Evolutionary conservation across 2,113 vertebrate species (phyloP), one percentile per base, ranked within the genome.

Genomic region (Ifrita kowaldi): DNA sequence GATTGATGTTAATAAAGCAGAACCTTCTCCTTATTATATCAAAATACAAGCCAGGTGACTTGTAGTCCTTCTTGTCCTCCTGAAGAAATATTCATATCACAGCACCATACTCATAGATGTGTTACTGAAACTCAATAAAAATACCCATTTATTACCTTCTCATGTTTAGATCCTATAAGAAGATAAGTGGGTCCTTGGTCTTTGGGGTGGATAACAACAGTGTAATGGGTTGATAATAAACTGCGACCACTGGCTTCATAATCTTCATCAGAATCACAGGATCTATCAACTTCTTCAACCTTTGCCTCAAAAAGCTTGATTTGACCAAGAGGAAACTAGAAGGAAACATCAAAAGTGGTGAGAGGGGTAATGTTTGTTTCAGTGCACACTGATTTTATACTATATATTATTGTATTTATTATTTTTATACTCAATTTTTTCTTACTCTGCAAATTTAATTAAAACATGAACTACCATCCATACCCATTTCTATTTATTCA

Each of bases 301-400:
- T 97, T 98, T 10, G 99, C 99, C 86, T 99, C 99, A 98, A 98
- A 98, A 89, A 99, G 97, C 94, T 98, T 99, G 95, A 99, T 99
- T 98, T 99, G 99, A 91, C 99, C 99, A 89, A 99, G 98, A 41
- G 99, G 99, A 97, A 99, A 99, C 99, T 99, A 90, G 50, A 96
- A 97, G 49, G 21, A 96, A 93, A 90, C 47, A 89, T 42, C 35
- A 93, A 63, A 81, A 86, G 52, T 71, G 21, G 42, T 96, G 65
- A 95, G 49, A 89, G 28, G 87, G 32, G 32, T 70, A 92, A 35
- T 32, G 62, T 10, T 68, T 57, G 13, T 53, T 84, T 90, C 50
- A 37, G 41, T 56, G 47, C 53, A 87, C 50, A 35, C 5, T 46
- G 27, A 33, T 74, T 84, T 78, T 60, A 2, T 67, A 76, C 41